Evolutionary conservation across 2,113 vertebrate genomes (phyloP).

Genomic region (Albula glossodonta): DNA sequence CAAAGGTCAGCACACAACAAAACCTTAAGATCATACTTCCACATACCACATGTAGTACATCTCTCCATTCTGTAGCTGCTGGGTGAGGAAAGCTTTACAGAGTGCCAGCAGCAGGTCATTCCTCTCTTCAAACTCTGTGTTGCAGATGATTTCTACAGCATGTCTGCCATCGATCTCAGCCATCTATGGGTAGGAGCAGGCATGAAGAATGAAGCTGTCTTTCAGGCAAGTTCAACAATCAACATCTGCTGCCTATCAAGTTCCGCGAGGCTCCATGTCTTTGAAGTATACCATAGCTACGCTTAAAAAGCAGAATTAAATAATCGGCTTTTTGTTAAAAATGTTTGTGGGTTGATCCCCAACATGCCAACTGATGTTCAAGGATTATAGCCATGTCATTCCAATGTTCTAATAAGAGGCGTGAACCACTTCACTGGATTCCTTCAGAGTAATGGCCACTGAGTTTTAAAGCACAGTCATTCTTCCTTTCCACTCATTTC

Average conservation of each 20-base stretch:
- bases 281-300: too few relatives aligned
- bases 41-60: slow-evolving; percentile 98
- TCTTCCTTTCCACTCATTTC: background rate
- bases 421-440: too few relatives aligned
- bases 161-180: slow-evolving; percentile 87
- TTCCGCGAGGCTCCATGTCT: too few relatives aligned
- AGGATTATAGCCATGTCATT: too few relatives aligned
- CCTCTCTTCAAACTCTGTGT: slow-evolving; percentile 91
- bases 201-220: background rate
- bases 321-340: too few relatives aligned
- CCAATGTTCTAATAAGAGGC: too few relatives aligned
- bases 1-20: background rate
- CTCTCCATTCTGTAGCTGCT: slow-evolving; percentile 90
- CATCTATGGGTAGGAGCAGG: slow-evolving; percentile 61
- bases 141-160: slow-evolving; percentile 96
- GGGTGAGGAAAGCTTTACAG: slow-evolving; percentile 90
- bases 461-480: background rate
- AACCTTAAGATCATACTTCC: background rate
- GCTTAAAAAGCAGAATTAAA: too few relatives aligned
- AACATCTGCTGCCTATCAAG: too few relatives aligned
- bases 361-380: too few relatives aligned
- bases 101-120: slow-evolving; percentile 86
- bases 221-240: too few relatives aligned
- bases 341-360: too few relatives aligned
- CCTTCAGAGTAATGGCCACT: background rate